A percentile compares a stretch with the other conserved stretches of the same genome.
phyloP scores from a whole-genome alignment of 2,888 invertebrate genomes.

The Euzetes globulus region DNA sequence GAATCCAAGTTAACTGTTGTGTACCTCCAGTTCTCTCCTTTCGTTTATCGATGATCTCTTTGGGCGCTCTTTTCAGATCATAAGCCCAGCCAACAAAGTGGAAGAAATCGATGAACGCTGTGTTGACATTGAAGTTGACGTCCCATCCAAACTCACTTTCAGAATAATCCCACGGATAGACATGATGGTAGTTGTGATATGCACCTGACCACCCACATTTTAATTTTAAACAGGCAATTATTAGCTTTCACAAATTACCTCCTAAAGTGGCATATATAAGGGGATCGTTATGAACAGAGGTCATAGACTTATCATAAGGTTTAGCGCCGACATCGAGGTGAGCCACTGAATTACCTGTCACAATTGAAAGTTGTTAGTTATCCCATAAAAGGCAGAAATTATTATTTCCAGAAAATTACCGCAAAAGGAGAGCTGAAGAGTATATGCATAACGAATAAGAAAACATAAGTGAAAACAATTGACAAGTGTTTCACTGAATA shows the following conservation, averaged over 20 bases:
- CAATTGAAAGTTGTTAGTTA: no score
- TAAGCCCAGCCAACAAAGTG: conserved; percentile 4
- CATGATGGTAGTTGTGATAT: conserved; percentile 29
- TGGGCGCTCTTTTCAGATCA: conserved; percentile 29
- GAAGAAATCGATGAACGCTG: conserved; percentile 20
- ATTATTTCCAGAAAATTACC: conserved; percentile 17
- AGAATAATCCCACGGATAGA: conserved; percentile 26
- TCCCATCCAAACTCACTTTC: conserved; percentile 27
- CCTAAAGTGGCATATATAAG: conserved; percentile 29
- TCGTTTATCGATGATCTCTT: conserved; percentile 6
- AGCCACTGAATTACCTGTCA: conserved; percentile 31
- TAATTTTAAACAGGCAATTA: not conserved
- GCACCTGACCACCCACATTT: not conserved
- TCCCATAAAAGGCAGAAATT: no score
- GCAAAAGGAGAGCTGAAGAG: conserved; percentile 27
- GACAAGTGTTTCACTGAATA: not conserved
- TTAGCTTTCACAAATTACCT: not conserved
- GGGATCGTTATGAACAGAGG: not conserved
- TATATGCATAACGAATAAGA: conserved; percentile 23
- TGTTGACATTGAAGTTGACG: conserved; percentile 27
- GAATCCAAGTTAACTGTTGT: not conserved
- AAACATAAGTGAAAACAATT: conserved; percentile 16
- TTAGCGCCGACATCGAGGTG: not conserved
- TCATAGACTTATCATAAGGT: conserved; percentile 25
- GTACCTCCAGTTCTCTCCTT: conserved; percentile 2